Base-by-base conservation (phyloP, 2,888 invertebrate species). In the Drosophila flavopinicola region DNA sequence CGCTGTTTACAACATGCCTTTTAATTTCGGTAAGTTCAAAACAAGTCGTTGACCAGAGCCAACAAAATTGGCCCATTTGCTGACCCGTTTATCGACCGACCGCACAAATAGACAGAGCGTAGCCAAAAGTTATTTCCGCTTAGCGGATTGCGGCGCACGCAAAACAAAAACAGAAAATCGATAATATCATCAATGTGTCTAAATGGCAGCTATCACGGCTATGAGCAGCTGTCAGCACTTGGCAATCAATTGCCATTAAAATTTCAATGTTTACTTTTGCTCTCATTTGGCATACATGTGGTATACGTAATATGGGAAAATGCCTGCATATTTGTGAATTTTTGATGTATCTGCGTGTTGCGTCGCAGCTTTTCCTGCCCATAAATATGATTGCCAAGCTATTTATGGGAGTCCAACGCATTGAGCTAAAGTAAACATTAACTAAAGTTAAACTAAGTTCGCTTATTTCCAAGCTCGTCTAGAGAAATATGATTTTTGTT, bases 1-100 rank as follows among this genome's bases (percentile, higher is more conserved):
- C 80, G 38, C 52, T 89, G 11, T 77, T 89, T 41, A 76, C 78
- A 59, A 76, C 87, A 39, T 88, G 78, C 64, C 68, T 80, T 68
- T 45, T 89, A 6, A 85, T 89, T 63, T 77, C 83, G 84, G 89
- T 89, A 75, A 88, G 89, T 89, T 47, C 9, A 11, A 27, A 15
- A 4, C 20, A 49, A 20, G 45, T 54, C 52, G 32, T 24, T 58
- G 58, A 57, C 52, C 69, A 66, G n/a, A 6, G n/a, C n/a, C 27
- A 30, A 13, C 6, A 11, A 17, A 20, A 29, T 4, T 9, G 4
- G 49, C 24, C 17, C 30, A 17, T 47, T 32, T 23, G 7, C 33
- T 49, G 48, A 61, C 61, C 68, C 24, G 39, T 23, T 15, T 20
- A 60, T 41, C 51, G 39, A 11, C 30, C 47, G 39, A 15, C 30